Percentiles rank a stretch among this genome's conserved stretches.
Conservation (phyloP, 2,888 invertebrate species). For the Cremastinae sp. region DNA sequence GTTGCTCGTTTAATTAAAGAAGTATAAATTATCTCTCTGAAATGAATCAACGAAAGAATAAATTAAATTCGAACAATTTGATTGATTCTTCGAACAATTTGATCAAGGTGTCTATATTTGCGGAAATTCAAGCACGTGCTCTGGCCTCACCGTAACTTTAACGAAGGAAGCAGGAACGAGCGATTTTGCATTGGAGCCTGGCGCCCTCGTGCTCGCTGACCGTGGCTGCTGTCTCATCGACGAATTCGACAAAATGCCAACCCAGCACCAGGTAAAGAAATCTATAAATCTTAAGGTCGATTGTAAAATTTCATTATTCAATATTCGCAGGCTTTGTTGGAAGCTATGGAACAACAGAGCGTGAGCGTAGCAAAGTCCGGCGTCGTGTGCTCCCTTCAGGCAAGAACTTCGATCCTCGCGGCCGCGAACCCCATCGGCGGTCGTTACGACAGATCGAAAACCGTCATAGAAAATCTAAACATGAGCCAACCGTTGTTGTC, state of each 20-base stretch:
- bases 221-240: slow-evolving; percentile 96
- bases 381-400: slow-evolving; percentile 90
- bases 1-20: neutral
- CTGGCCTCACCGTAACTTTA: slow-evolving; percentile 90
- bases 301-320: neutral
- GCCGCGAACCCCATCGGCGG: slow-evolving; percentile 96
- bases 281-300: no score
- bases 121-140: slow-evolving; percentile 92
- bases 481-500: slow-evolving; percentile 92
- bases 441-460: slow-evolving; percentile 93
- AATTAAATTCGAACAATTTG: no score
- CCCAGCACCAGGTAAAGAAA: slow-evolving; percentile 85
- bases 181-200: slow-evolving; percentile 93
- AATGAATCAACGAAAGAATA: neutral
- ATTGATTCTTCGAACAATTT: no score
- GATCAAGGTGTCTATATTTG: slow-evolving; percentile 91
- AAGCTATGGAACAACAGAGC: slow-evolving; percentile 97
- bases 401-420: slow-evolving; percentile 92
- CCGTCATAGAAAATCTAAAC: slow-evolving; percentile 93
- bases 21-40: neutral
- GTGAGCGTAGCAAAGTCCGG: slow-evolving; percentile 96
- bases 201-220: slow-evolving; percentile 92
- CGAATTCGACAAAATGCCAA: slow-evolving; percentile 95
- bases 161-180: slow-evolving; percentile 86
- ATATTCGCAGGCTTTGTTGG: slow-evolving; percentile 87